A percentile compares a stretch with the other conserved stretches of the same genome.
phyloP scores from a whole-genome alignment of 2,888 invertebrate genomes.

The Philhelius pedissequus region DNA sequence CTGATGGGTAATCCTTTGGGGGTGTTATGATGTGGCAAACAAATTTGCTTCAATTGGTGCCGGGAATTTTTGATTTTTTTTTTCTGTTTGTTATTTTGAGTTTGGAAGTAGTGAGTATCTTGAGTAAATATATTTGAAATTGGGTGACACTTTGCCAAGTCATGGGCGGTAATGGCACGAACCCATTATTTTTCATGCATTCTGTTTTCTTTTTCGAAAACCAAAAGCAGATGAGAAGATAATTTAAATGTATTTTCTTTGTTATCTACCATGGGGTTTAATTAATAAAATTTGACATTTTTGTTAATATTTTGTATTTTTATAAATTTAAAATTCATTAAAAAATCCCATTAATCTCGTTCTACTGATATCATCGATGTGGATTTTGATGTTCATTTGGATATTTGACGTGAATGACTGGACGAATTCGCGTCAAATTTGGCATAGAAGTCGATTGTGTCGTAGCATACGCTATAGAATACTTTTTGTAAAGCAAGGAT shows the following conservation, averaged over 20 bases:
- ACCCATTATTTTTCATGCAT: not conserved
- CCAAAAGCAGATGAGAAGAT: not conserved
- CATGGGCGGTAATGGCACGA: slow-evolving; percentile 41
- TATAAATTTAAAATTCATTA: too few relatives aligned
- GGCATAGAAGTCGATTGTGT: too few relatives aligned
- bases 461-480: too few relatives aligned
- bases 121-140: slow-evolving; percentile 32
- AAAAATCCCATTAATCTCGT: too few relatives aligned
- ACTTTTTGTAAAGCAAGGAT: too few relatives aligned
- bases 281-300: too few relatives aligned
- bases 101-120: not conserved
- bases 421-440: too few relatives aligned
- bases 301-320: too few relatives aligned
- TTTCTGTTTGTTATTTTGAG: not conserved
- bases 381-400: too few relatives aligned
- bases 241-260: slow-evolving; percentile 1
- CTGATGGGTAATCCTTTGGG: slow-evolving; percentile 31
- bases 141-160: slow-evolving; percentile 25
- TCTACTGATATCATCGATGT: too few relatives aligned
- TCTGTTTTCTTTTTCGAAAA: not conserved
- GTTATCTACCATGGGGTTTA: too few relatives aligned
- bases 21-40: slow-evolving; percentile 44
- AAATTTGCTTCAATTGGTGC: slow-evolving; percentile 53
- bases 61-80: slow-evolving; percentile 31
- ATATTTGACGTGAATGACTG: too few relatives aligned